Base-by-base conservation (phyloP, 2,888 invertebrate species). In the Apamea sordens region DNA sequence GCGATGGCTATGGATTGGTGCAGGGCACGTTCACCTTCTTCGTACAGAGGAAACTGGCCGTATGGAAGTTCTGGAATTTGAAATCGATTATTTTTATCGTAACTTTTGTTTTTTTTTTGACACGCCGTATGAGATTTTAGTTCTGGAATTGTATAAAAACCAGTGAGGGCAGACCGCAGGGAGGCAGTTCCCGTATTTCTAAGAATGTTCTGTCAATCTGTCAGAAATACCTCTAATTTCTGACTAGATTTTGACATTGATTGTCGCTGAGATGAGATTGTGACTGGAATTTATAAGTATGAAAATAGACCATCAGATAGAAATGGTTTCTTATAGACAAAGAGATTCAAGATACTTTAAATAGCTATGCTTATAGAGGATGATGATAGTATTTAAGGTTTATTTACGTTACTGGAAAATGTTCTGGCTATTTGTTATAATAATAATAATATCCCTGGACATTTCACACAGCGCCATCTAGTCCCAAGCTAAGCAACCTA, bases 1-100 rank as follows among this genome's bases (percentile, higher is more conserved):
- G 95, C 95, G 72, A 97, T 97, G 53, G 97, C 97, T 36, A 96
- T 71, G 0, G 95, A 95, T 87, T 96, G 96, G 86, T 94, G 92
- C 4, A 96, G 89, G 0, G 85, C 84, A 13, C 89, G 90, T 64
- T 89, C 91, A 3, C 92, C 93, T 72, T 95, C 96, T 85, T 95
- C 94, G 70, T 95, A 94, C 0, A 95, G 63, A 3, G 96, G 96
- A n/a, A 95, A 53, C 79, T 95, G 94, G 21, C 95, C 95, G 64
- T 88, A 95, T 28, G 95, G 94, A 15, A 94, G 91, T 36, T 89
- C 95, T 95, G 89, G 4, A 80, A 72, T n/a, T 24, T 24, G 15
- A 24, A 69, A 36, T 64, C 10, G 32, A 21, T 32, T 63, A 32
- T 32, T 21, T 63, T 32, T 63, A 63, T 32, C 11, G 3, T 1